A percentile compares a stretch with the other conserved stretches of the same genome.
phyloP scores from a whole-genome alignment of 2,797 vertebrate species.

The Coluber constrictor region DNA sequence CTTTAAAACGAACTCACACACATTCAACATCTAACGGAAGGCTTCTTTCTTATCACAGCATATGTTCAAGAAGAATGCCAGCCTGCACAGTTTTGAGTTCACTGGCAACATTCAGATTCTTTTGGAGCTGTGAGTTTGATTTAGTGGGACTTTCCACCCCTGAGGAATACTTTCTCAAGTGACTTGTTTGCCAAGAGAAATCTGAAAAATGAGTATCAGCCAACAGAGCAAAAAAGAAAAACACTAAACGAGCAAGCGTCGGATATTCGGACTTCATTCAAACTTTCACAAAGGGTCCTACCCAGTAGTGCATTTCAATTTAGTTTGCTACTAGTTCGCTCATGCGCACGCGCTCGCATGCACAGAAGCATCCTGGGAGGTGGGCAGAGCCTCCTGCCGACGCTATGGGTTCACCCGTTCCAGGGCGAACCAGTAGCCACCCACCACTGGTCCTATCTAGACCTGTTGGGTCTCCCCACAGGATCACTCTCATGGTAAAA shows the following conservation, averaged over 20 bases:
- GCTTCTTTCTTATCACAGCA: not conserved
- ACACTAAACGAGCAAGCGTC: fast-evolving
- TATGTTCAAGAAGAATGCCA: not conserved
- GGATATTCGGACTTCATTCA: not conserved
- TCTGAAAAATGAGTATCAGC: not conserved
- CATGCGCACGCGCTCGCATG: no score
- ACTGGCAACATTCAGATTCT: not conserved
- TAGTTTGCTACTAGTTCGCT: no score
- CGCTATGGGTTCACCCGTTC: no score
- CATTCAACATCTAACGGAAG: not conserved
- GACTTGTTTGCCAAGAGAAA: not conserved
- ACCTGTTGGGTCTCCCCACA: no score
- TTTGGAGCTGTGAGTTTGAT: not conserved
- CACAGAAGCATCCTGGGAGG: no score
- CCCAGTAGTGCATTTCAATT: no score
- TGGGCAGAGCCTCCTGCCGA: no score
- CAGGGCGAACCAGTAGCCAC: no score
- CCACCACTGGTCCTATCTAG: no score
- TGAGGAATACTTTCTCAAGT: not conserved
- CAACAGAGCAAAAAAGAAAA: not conserved
- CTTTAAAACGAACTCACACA: not conserved
- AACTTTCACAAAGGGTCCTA: not conserved
- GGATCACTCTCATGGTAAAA: no score
- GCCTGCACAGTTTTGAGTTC: not conserved
- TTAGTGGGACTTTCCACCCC: not conserved